A percentile compares a stretch with the other conserved stretches of the same genome.
Evolutionary conservation across 2,113 vertebrate species (phyloP).

Genomic region (Microtus richardsoni): DNA sequence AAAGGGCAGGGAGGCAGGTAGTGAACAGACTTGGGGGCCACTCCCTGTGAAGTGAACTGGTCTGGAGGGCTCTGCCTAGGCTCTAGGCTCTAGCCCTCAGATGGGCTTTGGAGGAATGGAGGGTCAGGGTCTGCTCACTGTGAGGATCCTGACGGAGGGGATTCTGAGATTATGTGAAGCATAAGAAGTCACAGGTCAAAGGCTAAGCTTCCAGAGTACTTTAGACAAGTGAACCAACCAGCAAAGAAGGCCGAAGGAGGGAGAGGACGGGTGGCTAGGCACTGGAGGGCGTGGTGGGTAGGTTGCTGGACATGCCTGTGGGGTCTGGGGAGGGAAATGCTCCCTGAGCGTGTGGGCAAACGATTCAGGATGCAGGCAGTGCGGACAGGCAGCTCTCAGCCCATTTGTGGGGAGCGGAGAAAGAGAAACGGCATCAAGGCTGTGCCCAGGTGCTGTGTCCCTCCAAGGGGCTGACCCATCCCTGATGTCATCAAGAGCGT

Average conservation of each 20-base stretch:
- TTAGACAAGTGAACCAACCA: not conserved
- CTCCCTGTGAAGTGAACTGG: too few species aligned
- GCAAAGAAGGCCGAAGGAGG: not conserved
- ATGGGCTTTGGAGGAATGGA: not conserved
- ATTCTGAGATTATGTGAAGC: not conserved
- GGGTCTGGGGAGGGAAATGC: not conserved
- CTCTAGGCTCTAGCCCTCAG: not conserved
- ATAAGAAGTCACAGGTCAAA: not conserved
- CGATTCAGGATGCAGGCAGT: not conserved
- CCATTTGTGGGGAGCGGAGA: not conserved
- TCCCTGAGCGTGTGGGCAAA: not conserved
- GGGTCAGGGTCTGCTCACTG: not conserved
- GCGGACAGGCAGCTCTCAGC: too few species aligned
- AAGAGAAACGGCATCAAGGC: not conserved
- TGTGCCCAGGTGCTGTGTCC: not conserved
- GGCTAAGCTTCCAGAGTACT: not conserved
- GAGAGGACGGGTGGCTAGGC: not conserved
- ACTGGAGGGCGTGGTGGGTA: not conserved
- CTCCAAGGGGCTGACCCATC: too few species aligned
- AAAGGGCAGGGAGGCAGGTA: not conserved
- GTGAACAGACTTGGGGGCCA: not conserved
- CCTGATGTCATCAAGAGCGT: not conserved
- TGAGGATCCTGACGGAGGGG: not conserved
- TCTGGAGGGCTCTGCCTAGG: not conserved
- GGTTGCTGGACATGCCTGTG: accelerated